Conservation (phyloP, 2,888 invertebrate species). For the Bombylius discolor region DNA sequence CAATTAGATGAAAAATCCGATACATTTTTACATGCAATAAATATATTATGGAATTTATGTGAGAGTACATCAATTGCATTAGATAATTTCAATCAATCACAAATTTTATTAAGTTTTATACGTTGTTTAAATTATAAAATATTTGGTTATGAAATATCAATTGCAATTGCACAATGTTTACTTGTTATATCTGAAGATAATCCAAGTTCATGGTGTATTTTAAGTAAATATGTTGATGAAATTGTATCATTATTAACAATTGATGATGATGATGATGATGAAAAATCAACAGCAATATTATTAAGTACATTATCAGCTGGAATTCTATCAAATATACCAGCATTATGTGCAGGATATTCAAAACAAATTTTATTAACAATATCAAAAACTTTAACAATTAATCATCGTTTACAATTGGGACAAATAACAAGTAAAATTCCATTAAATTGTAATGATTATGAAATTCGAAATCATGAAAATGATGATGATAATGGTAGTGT, state of each 20-base stretch:
- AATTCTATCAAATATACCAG: constrained; percentile 43
- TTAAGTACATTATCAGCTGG: constrained; percentile 45
- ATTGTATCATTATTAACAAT: constrained; percentile 36
- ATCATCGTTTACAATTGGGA: constrained; percentile 41
- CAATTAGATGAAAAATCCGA: constrained; percentile 46
- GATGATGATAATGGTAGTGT: background rate
- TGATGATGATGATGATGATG: constrained; percentile 30
- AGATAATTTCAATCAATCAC: constrained; percentile 49
- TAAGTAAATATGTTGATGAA: constrained; percentile 40
- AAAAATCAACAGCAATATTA: constrained; percentile 28
- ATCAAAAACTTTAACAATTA: constrained; percentile 41
- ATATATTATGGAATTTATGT: constrained; percentile 57
- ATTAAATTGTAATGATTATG: constrained; percentile 18
- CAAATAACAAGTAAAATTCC: constrained; percentile 41
- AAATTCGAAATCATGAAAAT: background rate
- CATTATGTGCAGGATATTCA: constrained; percentile 38
- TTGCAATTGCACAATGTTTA: constrained; percentile 50
- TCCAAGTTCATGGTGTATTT: constrained; percentile 40
- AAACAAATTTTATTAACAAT: constrained; percentile 41
- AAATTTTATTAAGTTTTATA: constrained; percentile 45
- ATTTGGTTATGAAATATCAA: constrained; percentile 45
- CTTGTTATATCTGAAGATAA: constrained; percentile 62
- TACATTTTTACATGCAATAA: constrained; percentile 51
- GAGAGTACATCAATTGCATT: constrained; percentile 51
- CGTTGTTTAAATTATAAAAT: constrained; percentile 45